These are phyloP conservation scores for Fregata magnificens DNA, from an alignment of 2,113 vertebrate genomes.

Conservation along the genomic window DNA sequence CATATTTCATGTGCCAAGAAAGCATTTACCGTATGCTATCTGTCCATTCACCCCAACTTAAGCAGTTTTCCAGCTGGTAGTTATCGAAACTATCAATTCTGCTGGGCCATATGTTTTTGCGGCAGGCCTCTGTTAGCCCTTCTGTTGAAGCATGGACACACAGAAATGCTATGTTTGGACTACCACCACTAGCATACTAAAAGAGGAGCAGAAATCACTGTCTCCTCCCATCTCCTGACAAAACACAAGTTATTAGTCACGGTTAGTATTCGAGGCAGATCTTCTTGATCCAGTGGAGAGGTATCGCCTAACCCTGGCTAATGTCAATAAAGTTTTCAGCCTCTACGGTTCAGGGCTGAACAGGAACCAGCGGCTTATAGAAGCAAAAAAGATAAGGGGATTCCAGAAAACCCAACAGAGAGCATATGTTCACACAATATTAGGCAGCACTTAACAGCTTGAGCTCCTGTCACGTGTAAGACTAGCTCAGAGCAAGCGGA, in stretches of 20 bases:
- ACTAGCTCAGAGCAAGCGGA: not conserved
- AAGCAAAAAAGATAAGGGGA: not conserved
- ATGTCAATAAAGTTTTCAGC: not conserved
- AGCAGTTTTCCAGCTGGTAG: not conserved
- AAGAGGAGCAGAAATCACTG: not conserved
- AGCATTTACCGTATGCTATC: not conserved
- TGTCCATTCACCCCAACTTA: not conserved
- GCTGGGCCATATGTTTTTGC: not conserved
- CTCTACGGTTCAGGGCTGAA: not conserved
- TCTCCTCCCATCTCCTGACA: not conserved
- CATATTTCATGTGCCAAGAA: not conserved
- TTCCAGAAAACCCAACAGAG: not conserved
- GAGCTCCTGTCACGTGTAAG: not conserved
- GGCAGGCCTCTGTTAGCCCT: not conserved
- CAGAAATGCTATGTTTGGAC: not conserved
- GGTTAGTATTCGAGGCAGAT: not conserved
- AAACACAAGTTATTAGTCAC: not conserved
- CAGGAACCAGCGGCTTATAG: not conserved
- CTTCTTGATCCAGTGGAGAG: not conserved
- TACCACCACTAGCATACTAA: not conserved
- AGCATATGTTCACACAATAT: conserved; percentile 7
- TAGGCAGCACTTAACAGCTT: conserved; percentile 12
- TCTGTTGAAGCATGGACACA: not conserved
- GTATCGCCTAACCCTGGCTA: not conserved
- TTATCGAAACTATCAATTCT: not conserved